These are phyloP conservation scores for Naja naja DNA, from an alignment of 2,113 vertebrate species.

Conservation along the genomic window DNA sequence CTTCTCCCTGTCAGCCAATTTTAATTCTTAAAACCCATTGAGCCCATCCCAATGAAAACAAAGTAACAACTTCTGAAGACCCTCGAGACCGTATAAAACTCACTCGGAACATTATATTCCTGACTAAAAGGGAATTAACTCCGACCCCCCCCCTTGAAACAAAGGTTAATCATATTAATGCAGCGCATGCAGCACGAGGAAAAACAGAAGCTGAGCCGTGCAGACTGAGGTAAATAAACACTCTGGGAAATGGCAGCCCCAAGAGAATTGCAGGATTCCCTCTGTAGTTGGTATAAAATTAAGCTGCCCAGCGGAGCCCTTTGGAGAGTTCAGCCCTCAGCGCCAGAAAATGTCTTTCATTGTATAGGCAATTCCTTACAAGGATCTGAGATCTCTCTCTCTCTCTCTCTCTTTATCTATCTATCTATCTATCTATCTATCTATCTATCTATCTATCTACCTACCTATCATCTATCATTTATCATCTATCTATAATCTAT, in stretches of 20 bases:
- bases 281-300: background rate
- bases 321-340: conserved; percentile 27
- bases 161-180: background rate
- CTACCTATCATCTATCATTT: too few species aligned
- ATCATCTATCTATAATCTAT: too few species aligned
- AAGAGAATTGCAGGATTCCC: conserved; percentile 36
- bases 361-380: conserved; percentile 3
- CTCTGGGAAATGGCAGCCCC: conserved; percentile 39
- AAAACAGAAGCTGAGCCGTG: conserved; percentile 39
- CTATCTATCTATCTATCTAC: too few species aligned
- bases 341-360: background rate
- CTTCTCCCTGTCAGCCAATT: accelerated
- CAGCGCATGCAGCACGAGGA: background rate
- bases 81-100: accelerated
- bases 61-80: background rate
- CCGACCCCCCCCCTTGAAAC: background rate
- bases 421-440: too few species aligned
- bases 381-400: background rate
- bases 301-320: conserved; percentile 24
- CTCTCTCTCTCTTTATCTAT: too few species aligned
- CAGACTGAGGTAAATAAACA: conserved; percentile 47
- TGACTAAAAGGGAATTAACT: background rate
- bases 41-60: background rate
- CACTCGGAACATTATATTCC: background rate
- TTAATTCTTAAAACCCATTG: accelerated